These are phyloP conservation scores for Lepidurus arcticus DNA, from an alignment of 1,140 invertebrate species.

Conservation along the genomic window DNA sequence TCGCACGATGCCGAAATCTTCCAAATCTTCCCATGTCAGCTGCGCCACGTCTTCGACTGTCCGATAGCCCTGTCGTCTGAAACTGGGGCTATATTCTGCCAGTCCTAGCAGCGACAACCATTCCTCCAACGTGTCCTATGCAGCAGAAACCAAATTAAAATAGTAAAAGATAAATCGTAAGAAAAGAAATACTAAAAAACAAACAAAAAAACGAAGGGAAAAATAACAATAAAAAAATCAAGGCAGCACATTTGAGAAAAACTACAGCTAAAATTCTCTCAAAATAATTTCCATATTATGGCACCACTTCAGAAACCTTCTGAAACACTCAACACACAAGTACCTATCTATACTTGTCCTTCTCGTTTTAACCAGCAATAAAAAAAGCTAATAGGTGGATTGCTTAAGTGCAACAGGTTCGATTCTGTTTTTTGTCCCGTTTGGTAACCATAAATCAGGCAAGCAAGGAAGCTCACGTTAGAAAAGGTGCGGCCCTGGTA, in stretches of 20 bases:
- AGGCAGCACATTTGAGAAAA: not conserved
- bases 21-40: constrained; percentile 96
- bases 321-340: not conserved
- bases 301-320: not conserved
- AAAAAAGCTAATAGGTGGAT: not conserved
- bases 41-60: constrained; percentile 88
- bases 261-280: not conserved
- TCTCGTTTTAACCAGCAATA: not conserved
- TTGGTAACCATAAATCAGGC: not conserved
- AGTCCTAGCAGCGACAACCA: constrained; percentile 85
- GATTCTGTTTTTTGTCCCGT: constrained; percentile 4
- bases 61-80: constrained; percentile 87
- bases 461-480: constrained; percentile 12
- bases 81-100: constrained; percentile 81
- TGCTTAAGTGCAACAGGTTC: constrained; percentile 4
- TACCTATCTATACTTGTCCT: not conserved
- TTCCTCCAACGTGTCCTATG: constrained; percentile 80
- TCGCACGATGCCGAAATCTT: constrained; percentile 94
- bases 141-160: constrained; percentile 18
- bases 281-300: too few relatives aligned
- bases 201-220: constrained; percentile 2
- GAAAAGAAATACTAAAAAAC: not conserved
- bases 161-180: not conserved
- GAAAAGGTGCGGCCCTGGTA: not conserved
- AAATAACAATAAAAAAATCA: not conserved